Base-by-base conservation (phyloP, 1,140 invertebrate species). In the Caerostris darwini region DNA sequence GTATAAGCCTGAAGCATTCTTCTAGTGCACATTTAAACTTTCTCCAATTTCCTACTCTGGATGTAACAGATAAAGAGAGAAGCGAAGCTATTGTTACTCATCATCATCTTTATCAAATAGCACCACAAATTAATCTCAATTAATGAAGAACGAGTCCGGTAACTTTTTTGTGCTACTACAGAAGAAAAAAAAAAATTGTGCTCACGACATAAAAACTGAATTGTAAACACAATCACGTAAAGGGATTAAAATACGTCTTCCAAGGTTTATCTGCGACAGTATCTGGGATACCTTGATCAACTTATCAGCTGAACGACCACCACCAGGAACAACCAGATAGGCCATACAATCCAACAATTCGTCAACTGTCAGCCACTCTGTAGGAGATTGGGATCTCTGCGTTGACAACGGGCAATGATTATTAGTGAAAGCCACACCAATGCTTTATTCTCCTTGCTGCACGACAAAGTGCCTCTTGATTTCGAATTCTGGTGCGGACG, bases 351-450 rank as follows among this genome's bases (percentile, higher is more conserved):
- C 61, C 61, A 61, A 77, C 86, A 5, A 90, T 90, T 90, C 61
- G 88, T 88, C 56, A 56, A 57, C 82, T 85, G 54, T 53, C 64
- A 34, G 58, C 64, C 81, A 59, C 87, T 64, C 34, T 34, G 34
- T 34, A 34, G 34, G 87, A 93, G 92, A 93, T 93, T 58, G 6
- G 54, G 8, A 87, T 93, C 92, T 87, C 92, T 71, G 71, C 87
- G 92, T 87, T 87, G 64, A 19, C 83, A 61, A 87, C 92, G 77
- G 67, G 69, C 50, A 10, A 77, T 50, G 34, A 12, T 53, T 77
- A 77, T 77, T 77, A 77, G 34, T 50, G 12, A 85, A 17, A n/a
- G 82, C 54, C 71, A 77, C 71, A 50, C 8, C 14, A 77, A 77
- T 50, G 50, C 71, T 64, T 50, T 64, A 57, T 88, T 53, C 34